These are phyloP conservation scores for Phylloscopus trochilus DNA, from an alignment of 2,113 vertebrate species.

Conservation along the genomic window DNA sequence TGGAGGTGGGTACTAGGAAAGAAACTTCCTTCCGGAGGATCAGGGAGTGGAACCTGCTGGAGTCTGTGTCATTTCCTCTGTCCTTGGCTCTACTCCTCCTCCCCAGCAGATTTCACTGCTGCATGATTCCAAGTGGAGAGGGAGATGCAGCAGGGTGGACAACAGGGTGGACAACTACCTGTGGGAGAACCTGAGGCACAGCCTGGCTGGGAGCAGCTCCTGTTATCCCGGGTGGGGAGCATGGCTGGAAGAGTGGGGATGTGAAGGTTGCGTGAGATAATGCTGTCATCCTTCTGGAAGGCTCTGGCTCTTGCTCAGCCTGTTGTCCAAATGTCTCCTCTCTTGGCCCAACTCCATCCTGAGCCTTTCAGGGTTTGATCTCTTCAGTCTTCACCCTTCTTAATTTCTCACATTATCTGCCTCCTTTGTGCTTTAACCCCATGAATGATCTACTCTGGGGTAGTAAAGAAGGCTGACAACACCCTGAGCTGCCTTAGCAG, in stretches of 20 bases:
- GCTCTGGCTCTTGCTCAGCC: constrained; percentile 10
- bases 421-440: neutral
- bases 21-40: constrained; percentile 67
- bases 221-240: neutral
- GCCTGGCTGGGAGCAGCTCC: neutral
- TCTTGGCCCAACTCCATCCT: constrained; percentile 18
- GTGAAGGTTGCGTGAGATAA: neutral
- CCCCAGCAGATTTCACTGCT: constrained; percentile 13
- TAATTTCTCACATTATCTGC: neutral
- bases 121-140: neutral
- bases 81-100: constrained; percentile 61
- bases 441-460: neutral
- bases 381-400: neutral
- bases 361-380: neutral
- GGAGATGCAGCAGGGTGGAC: neutral
- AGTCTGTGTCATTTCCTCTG: constrained; percentile 62
- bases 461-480: neutral
- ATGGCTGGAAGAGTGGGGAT: neutral
- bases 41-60: constrained; percentile 65
- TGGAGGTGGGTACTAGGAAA: constrained; percentile 64
- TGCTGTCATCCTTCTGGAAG: constrained; percentile 37
- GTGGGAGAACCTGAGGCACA: neutral
- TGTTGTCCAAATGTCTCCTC: constrained; percentile 28
- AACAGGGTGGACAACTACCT: neutral
- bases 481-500: neutral